These are phyloP conservation scores for Sarcophaga caerulescens DNA, from an alignment of 2,888 invertebrate genomes.

Conservation along the genomic window DNA sequence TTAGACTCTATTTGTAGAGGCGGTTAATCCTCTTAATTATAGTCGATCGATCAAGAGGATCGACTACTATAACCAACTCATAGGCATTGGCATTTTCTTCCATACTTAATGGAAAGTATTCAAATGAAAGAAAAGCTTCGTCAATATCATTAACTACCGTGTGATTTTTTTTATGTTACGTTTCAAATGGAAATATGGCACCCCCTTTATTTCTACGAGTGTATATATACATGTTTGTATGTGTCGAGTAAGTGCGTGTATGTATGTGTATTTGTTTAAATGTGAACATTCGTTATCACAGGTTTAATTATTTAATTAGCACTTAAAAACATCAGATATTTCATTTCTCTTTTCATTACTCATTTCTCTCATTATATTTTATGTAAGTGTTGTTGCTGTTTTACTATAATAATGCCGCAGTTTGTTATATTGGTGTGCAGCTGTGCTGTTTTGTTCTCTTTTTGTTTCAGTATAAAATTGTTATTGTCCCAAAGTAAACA, in stretches of 20 bases:
- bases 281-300: conserved; percentile 13
- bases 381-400: neutral
- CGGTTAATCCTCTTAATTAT: too few species aligned
- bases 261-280: conserved; percentile 14
- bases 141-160: too few species aligned
- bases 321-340: conserved; percentile 30
- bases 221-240: too few species aligned
- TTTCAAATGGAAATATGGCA: too few species aligned
- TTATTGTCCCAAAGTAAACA: neutral
- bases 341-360: neutral
- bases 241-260: neutral
- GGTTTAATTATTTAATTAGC: conserved; percentile 44
- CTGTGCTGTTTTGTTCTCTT: neutral
- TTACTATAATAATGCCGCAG: neutral
- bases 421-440: neutral
- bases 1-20: too few species aligned
- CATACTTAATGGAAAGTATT: too few species aligned
- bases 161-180: too few species aligned
- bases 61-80: too few species aligned
- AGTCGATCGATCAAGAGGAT: too few species aligned
- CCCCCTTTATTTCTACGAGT: too few species aligned
- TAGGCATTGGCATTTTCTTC: too few species aligned
- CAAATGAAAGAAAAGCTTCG: too few species aligned
- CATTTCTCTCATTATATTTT: neutral
- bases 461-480: neutral